phyloP scores from a whole-genome alignment of 2,888 invertebrate species.

The Hololepta plana region DNA sequence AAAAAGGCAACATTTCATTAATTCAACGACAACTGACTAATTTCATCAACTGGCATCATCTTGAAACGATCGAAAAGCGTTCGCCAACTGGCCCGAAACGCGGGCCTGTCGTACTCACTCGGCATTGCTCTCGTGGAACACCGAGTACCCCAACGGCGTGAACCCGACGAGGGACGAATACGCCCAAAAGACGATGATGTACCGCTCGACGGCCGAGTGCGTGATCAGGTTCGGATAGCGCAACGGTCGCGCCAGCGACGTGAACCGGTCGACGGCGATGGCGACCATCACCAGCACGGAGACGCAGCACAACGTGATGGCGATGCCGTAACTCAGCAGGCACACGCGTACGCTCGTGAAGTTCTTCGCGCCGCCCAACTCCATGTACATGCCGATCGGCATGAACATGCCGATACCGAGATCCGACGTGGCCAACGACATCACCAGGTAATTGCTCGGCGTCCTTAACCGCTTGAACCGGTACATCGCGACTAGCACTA shows the following conservation, averaged over 20 bases:
- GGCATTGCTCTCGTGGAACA: conserved; percentile 20
- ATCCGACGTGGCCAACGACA: conserved; percentile 40
- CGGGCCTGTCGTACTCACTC: conserved; percentile 14
- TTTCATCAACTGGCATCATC: no score
- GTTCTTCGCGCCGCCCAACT: conserved; percentile 30
- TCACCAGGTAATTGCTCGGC: conserved; percentile 40
- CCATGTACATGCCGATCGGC: conserved; percentile 38
- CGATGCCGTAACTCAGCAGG: conserved; percentile 36
- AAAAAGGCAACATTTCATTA: no score
- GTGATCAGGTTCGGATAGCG: conserved; percentile 45
- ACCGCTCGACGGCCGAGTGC: conserved; percentile 36
- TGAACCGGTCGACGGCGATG: conserved; percentile 42
- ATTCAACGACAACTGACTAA: background rate
- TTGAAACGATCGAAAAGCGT: no score
- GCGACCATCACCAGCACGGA: conserved; percentile 40
- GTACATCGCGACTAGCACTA: conserved; percentile 38
- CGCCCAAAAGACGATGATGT: conserved; percentile 38
- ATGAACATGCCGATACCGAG: conserved; percentile 38
- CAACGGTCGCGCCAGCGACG: conserved; percentile 39
- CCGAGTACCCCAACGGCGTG: conserved; percentile 32
- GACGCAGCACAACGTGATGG: conserved; percentile 37
- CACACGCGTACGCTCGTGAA: conserved; percentile 29
- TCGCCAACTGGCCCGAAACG: no score
- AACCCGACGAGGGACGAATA: conserved; percentile 36
- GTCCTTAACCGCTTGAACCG: conserved; percentile 40